phyloP scores from a whole-genome alignment of 2,888 invertebrate genomes.

The Trachelus tabidus region DNA sequence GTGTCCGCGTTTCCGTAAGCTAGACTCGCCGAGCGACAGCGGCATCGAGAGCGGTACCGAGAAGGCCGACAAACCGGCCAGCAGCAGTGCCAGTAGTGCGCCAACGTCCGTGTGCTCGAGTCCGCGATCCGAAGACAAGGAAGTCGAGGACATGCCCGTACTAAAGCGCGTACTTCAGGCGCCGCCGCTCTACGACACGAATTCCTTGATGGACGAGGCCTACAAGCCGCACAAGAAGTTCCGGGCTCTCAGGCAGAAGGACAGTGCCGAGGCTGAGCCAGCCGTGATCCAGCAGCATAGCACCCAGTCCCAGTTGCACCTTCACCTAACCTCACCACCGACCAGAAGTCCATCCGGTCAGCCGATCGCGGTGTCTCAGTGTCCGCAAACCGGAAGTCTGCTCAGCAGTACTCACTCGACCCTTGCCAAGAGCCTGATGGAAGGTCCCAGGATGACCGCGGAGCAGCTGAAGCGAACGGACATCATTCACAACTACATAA shows the following conservation, averaged over 20 bases:
- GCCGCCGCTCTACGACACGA: conserved; percentile 90
- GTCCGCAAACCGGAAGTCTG: conserved; percentile 69
- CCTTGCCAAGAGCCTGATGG: conserved; percentile 89
- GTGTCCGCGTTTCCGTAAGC: conserved; percentile 80
- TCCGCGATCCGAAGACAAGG: conserved; percentile 86
- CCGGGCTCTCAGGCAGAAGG: conserved; percentile 83
- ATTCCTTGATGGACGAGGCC: conserved; percentile 92
- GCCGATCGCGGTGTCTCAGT: conserved; percentile 55
- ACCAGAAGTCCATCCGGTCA: conserved; percentile 69
- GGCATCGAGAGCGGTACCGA: conserved; percentile 95
- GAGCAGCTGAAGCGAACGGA: conserved; percentile 93
- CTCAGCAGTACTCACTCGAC: conserved; percentile 90
- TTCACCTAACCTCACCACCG: conserved; percentile 65
- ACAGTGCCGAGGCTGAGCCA: conserved; percentile 82
- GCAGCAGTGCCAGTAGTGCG: conserved; percentile 72
- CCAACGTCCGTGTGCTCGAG: conserved; percentile 86
- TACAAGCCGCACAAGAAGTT: conserved; percentile 97
- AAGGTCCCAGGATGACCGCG: conserved; percentile 92
- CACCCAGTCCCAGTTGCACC: conserved; percentile 68
- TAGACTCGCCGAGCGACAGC: conserved; percentile 92
- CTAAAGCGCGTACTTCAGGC: conserved; percentile 92
- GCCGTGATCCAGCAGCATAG: conserved; percentile 66
- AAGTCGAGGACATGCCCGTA: conserved; percentile 90
- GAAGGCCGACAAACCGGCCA: conserved; percentile 78
- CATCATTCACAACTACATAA: conserved; percentile 92